Percentiles rank a stretch among this genome's conserved stretches.
These are phyloP conservation scores for Steinernema scapterisci DNA, from an alignment of 2,888 invertebrate genomes.

Conservation along the genomic window DNA sequence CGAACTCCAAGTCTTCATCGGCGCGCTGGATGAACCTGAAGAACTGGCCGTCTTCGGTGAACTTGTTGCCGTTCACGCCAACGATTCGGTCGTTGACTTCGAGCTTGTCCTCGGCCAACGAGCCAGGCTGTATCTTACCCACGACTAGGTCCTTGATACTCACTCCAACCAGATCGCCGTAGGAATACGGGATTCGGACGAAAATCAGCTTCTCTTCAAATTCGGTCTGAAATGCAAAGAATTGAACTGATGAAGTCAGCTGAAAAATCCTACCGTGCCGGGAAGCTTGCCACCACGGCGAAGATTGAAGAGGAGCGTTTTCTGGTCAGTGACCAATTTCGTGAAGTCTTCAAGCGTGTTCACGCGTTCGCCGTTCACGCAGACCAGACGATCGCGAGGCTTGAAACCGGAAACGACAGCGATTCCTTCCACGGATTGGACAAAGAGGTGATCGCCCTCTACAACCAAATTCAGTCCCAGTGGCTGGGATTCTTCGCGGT, in stretches of 20 bases:
- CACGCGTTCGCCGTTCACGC: background rate
- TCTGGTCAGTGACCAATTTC: background rate
- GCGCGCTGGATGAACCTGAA: slow-evolving; percentile 2
- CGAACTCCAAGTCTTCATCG: slow-evolving; percentile 1
- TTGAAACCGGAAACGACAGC: background rate
- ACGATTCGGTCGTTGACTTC: slow-evolving; percentile 24
- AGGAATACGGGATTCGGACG: background rate
- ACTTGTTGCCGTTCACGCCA: slow-evolving; percentile 12
- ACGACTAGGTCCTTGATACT: slow-evolving; percentile 11
- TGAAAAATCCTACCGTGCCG: too few species aligned
- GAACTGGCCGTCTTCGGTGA: background rate
- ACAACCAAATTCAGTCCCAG: background rate
- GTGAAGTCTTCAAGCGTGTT: background rate
- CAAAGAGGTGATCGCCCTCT: background rate
- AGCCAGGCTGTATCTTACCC: slow-evolving; percentile 12
- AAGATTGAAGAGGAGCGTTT: background rate
- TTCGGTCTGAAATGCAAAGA: background rate
- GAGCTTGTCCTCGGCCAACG: background rate
- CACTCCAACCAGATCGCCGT: slow-evolving; percentile 14
- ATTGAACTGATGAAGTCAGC: too few species aligned
- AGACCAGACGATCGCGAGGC: background rate
- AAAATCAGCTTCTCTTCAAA: slow-evolving; percentile 1
- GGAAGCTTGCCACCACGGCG: background rate
- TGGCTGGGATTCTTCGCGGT: too few species aligned
- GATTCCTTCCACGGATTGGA: background rate